phyloP scores from a whole-genome alignment of 2,113 vertebrate genomes.

The Melanotaenia duboulayi region DNA sequence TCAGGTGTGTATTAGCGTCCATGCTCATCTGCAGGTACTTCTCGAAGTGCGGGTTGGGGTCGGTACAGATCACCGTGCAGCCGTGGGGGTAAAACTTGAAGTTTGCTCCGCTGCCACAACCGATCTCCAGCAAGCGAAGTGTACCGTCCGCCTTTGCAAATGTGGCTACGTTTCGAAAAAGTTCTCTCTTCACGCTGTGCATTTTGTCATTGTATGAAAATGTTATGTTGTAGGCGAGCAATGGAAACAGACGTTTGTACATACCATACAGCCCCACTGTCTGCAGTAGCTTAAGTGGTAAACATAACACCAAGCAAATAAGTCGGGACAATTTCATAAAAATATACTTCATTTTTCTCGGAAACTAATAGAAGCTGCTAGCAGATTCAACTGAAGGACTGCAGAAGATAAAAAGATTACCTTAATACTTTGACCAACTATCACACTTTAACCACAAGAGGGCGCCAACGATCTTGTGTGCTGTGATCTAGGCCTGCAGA shows the following conservation, averaged over 20 bases:
- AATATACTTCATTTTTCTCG: slow-evolving; percentile 41
- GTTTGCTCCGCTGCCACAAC: slow-evolving; percentile 86
- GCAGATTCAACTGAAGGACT: not conserved
- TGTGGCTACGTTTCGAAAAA: slow-evolving; percentile 79
- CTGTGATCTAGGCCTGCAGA: not conserved
- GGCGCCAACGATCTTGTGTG: not conserved
- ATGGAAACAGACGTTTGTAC: slow-evolving; percentile 85
- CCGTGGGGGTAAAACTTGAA: slow-evolving; percentile 86
- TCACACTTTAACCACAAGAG: slow-evolving; percentile 18
- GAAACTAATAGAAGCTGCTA: not conserved
- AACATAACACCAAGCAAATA: slow-evolving; percentile 64
- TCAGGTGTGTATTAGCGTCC: slow-evolving; percentile 82
- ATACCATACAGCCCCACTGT: slow-evolving; percentile 76
- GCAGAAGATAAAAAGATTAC: slow-evolving; percentile 61
- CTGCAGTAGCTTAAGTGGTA: slow-evolving; percentile 81
- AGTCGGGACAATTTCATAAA: slow-evolving; percentile 61
- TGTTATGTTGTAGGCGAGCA: slow-evolving; percentile 60
- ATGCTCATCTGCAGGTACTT: slow-evolving; percentile 78
- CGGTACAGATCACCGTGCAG: slow-evolving; percentile 85
- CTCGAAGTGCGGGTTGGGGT: slow-evolving; percentile 86
- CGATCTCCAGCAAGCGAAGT: slow-evolving; percentile 87
- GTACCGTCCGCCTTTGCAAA: slow-evolving; percentile 71
- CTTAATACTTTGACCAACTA: not conserved
- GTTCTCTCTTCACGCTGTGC: slow-evolving; percentile 81
- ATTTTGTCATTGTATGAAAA: slow-evolving; percentile 71